phyloP scores from a whole-genome alignment of 1,140 invertebrate species.

The Drosophila quadrilineata region DNA sequence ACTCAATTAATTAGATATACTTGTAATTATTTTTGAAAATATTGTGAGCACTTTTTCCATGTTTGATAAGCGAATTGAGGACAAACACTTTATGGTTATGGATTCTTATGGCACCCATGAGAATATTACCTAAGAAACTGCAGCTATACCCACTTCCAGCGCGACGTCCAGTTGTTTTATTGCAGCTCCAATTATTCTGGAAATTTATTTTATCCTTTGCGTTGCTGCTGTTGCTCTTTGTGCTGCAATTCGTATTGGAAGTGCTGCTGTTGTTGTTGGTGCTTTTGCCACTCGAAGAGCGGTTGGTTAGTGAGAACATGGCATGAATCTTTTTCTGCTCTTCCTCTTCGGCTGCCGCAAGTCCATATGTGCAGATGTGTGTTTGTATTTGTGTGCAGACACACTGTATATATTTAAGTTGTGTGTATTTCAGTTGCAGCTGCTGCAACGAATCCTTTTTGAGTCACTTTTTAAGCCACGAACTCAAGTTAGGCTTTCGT shows the following conservation, averaged over 20 bases:
- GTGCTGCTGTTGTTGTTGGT: conserved; percentile 45
- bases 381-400: conserved; percentile 1
- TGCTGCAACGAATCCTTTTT: conserved; percentile 58
- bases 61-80: too few species aligned
- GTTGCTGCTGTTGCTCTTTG: conserved; percentile 36
- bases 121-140: conserved; percentile 80
- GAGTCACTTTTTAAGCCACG: too few species aligned
- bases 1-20: too few species aligned
- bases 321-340: conserved; percentile 66
- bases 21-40: too few species aligned
- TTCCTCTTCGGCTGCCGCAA: conserved; percentile 47
- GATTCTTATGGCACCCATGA: conserved; percentile 18
- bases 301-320: conserved; percentile 75
- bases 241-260: conserved; percentile 24
- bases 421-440: conserved; percentile 55
- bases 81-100: conserved; percentile 27
- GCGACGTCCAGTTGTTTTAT: conserved; percentile 80
- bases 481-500: too few species aligned
- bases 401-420: conserved; percentile 18
- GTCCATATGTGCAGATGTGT: conserved; percentile 16
- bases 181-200: conserved; percentile 81
- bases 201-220: conserved; percentile 79
- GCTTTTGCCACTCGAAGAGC: conserved; percentile 73
- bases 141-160: conserved; percentile 79
- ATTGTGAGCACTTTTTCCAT: too few species aligned